Evolutionary conservation across 2,797 vertebrate species (phyloP), one percentile per base, ranked within the genome.

Genomic region (Poecilia picta): DNA sequence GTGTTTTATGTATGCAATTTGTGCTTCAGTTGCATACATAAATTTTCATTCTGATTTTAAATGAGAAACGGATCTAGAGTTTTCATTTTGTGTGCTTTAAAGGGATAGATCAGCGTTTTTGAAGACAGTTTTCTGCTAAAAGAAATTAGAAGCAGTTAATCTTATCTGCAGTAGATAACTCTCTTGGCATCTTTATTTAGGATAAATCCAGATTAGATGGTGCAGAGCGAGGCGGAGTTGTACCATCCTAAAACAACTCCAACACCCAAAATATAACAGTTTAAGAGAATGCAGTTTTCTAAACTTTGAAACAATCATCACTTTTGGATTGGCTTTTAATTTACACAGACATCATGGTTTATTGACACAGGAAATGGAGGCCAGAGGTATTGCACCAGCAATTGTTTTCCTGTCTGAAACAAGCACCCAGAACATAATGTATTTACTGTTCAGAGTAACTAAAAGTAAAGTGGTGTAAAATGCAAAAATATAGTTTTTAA

Each of bases 1-100:
- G 16, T 75, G 41, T 86, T 5, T 53, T 25, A 70, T 89, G 70
- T 46, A 72, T 78, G 79, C 83, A 31, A 78, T 80, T 1, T 66
- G 2, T 45, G 72, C 46, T 16, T 16, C 4, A 49, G 33, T n/a
- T 12, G 23, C 18, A 62, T 73, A 28, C 53, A 79, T 74, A 47
- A 18, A 46, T 59, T 81, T 75, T 2, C 53, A 33, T 39, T 7
- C 57, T 72, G 10, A 68, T 33, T 71, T 81, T 2, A 76, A 0
- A 41, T 25, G 46, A 76, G 55, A 78, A 71, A 68, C 41, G n/a
- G 66, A 10, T 70, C 39, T 8, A 11, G 39, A 72, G 76, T 84
- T 23, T 8, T 1, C 0, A 55, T 28, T 76, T 46, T 75, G 23
- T 75, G 75, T 81, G 39, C 51, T 45, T 68, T 66, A 2, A 47